phyloP scores from a whole-genome alignment of 2,888 invertebrate genomes.

The Agrilus cyanescens region DNA sequence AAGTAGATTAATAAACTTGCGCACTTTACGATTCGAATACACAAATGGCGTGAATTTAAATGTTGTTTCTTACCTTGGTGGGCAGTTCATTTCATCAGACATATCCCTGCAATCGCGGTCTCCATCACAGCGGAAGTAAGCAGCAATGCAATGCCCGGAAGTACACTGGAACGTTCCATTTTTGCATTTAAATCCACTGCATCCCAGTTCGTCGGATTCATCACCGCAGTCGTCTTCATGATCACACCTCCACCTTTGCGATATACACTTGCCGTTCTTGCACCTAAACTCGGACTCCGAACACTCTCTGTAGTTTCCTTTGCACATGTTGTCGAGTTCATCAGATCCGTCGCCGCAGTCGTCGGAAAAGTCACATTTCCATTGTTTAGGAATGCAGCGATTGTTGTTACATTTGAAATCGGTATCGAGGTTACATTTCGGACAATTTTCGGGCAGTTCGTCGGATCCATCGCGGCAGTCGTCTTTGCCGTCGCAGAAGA shows the following conservation, averaged over 20 bases:
- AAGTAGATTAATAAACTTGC: background rate
- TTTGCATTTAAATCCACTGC: conserved; percentile 75
- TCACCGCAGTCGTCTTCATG: conserved; percentile 96
- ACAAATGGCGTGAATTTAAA: too few species aligned
- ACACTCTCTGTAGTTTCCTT: conserved; percentile 74
- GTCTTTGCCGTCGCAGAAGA: conserved; percentile 96
- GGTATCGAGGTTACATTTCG: conserved; percentile 71
- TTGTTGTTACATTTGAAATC: conserved; percentile 92
- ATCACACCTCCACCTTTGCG: conserved; percentile 87
- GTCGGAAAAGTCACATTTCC: conserved; percentile 94
- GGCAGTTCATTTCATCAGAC: conserved; percentile 83
- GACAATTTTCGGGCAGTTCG: conserved; percentile 83
- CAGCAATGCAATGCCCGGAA: conserved; percentile 86
- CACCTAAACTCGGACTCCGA: conserved; percentile 85
- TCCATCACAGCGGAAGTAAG: conserved; percentile 81
- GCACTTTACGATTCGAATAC: too few species aligned
- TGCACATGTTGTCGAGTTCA: conserved; percentile 70
- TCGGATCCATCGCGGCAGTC: conserved; percentile 94
- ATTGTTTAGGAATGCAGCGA: conserved; percentile 47
- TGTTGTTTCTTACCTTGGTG: conserved; percentile 77
- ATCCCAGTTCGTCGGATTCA: conserved; percentile 78
- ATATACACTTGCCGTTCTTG: conserved; percentile 80
- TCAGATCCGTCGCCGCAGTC: conserved; percentile 95
- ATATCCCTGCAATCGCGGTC: conserved; percentile 80
- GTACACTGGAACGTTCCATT: conserved; percentile 85